phyloP scores from a whole-genome alignment of 2,797 vertebrate genomes.

The Sandelia bainsii region DNA sequence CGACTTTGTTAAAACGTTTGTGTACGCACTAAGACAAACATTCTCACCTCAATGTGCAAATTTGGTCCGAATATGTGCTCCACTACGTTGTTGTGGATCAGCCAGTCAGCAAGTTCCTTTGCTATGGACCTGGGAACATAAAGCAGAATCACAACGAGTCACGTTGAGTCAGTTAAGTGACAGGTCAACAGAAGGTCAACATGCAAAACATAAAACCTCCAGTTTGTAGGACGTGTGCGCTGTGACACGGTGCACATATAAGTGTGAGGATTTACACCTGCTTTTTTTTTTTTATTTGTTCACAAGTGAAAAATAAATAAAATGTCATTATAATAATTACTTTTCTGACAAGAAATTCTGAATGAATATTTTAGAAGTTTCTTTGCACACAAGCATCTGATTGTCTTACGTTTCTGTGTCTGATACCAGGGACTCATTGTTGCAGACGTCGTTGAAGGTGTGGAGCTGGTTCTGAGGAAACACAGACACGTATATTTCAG shows the following conservation, averaged over 20 bases:
- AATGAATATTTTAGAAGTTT: background rate
- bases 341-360: no score
- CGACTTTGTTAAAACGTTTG: no score
- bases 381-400: background rate
- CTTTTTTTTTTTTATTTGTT: no score
- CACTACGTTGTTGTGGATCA: conserved; percentile 95
- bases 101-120: conserved; percentile 95
- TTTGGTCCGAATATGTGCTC: conserved; percentile 98
- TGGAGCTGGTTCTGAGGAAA: conserved; percentile 95
- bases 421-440: conserved; percentile 98
- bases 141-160: background rate
- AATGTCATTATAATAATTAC: no score
- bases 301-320: no score
- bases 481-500: background rate
- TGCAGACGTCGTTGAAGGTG: conserved; percentile 99
- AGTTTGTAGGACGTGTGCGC: background rate
- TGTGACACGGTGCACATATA: no score
- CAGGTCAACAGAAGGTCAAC: background rate
- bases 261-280: background rate
- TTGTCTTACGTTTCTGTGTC: conserved; percentile 97
- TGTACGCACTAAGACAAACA: no score
- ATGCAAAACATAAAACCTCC: background rate
- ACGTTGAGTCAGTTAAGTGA: background rate
- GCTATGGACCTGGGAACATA: conserved; percentile 91
- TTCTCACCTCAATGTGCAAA: conserved; percentile 96